A percentile compares a stretch with the other conserved stretches of the same genome.
These are phyloP conservation scores for Neria commutata DNA, from an alignment of 2,888 invertebrate species.

Conservation along the genomic window DNA sequence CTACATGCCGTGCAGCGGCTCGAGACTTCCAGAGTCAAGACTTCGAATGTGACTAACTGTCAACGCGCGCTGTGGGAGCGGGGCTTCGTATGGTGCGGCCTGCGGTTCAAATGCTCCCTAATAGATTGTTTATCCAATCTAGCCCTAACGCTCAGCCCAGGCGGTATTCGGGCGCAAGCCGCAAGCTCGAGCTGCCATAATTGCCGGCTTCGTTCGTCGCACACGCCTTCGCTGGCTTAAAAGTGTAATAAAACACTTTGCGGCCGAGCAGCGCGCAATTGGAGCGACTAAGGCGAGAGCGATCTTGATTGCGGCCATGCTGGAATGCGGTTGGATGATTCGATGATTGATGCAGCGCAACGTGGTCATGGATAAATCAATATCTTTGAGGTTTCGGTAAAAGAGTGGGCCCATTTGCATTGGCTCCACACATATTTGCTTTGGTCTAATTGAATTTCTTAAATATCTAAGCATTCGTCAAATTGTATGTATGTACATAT, in stretches of 20 bases:
- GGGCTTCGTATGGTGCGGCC: not conserved
- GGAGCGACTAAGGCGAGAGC: slow-evolving; percentile 2
- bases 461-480: too few relatives aligned
- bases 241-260: slow-evolving; percentile 28
- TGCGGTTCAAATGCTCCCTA: not conserved
- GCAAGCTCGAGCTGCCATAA: slow-evolving; percentile 22
- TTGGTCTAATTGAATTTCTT: too few relatives aligned
- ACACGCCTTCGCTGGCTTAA: slow-evolving; percentile 20
- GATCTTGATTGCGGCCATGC: slow-evolving; percentile 27
- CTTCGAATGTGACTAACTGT: slow-evolving; percentile 5
- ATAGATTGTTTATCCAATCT: slow-evolving; percentile 21
- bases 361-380: slow-evolving; percentile 21
- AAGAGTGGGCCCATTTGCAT: too few relatives aligned
- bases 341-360: slow-evolving; percentile 41
- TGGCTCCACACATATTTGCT: too few relatives aligned
- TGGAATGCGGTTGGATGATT: too few relatives aligned
- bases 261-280: not conserved
- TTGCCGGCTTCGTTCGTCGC: slow-evolving; percentile 22
- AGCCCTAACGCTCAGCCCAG: slow-evolving; percentile 10
- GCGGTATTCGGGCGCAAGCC: slow-evolving; percentile 19
- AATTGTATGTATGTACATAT: too few relatives aligned
- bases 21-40: not conserved
- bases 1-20: not conserved
- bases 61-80: not conserved
- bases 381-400: not conserved